Evolutionary conservation across 2,888 invertebrate genomes (phyloP).

Genomic region (Helleia helle): DNA sequence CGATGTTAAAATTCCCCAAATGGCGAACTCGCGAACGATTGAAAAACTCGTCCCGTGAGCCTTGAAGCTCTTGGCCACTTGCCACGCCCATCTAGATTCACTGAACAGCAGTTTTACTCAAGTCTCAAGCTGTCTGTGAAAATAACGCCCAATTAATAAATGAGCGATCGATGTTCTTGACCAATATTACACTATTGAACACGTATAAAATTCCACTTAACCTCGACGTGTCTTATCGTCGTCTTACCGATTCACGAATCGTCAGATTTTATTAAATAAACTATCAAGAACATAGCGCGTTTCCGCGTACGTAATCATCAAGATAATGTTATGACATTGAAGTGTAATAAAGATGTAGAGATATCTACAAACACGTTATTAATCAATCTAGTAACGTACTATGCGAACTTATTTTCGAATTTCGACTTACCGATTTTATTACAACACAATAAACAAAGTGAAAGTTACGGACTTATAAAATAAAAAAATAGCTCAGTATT

Average conservation of each 20-base stretch:
- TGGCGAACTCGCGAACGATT: slow-evolving; percentile 45
- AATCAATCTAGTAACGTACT: neutral
- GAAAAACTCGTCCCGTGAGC: slow-evolving; percentile 56
- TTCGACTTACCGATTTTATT: neutral
- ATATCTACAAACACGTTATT: slow-evolving; percentile 1
- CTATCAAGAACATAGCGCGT: slow-evolving; percentile 14
- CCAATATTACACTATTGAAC: neutral
- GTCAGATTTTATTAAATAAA: slow-evolving; percentile 16
- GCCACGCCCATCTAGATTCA: slow-evolving; percentile 55
- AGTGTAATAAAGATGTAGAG: slow-evolving; percentile 15
- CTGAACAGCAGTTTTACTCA: slow-evolving; percentile 32
- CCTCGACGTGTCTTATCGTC: neutral
- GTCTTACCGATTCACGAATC: slow-evolving; percentile 6
- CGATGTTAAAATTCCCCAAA: slow-evolving; percentile 56
- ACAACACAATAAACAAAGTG: neutral
- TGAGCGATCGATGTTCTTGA: neutral
- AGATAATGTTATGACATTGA: slow-evolving; percentile 53
- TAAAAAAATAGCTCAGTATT: neutral
- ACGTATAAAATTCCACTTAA: neutral
- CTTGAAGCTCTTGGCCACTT: slow-evolving; percentile 57
- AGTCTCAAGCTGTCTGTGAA: slow-evolving; percentile 1
- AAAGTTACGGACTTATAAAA: neutral
- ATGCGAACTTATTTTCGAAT: neutral
- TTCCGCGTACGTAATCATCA: slow-evolving; percentile 65
- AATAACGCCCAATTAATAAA: neutral